These are phyloP conservation scores for Girardinus metallicus DNA, from an alignment of 2,797 vertebrate species.

Conservation along the genomic window DNA sequence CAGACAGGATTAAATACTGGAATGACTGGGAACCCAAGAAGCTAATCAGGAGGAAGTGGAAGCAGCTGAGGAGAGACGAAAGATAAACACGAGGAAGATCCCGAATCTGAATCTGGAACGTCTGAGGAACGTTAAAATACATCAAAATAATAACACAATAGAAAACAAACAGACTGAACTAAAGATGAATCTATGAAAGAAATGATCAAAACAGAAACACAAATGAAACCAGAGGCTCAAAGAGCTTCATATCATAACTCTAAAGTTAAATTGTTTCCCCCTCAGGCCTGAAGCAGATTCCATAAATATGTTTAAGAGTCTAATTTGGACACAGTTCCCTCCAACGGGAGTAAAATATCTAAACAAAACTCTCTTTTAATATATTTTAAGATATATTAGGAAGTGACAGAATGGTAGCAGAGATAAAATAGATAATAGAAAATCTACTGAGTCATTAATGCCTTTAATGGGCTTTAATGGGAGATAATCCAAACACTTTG, in stretches of 20 bases:
- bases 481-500: neutral
- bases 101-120: neutral
- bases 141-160: neutral
- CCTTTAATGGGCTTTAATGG: neutral
- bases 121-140: neutral
- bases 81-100: too few relatives aligned
- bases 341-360: neutral
- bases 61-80: neutral
- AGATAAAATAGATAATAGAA: neutral
- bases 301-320: neutral
- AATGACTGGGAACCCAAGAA: neutral
- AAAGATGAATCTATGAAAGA: too few relatives aligned
- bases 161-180: too few relatives aligned
- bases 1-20: neutral
- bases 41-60: neutral
- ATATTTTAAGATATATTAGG: too few relatives aligned
- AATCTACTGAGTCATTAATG: neutral
- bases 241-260: too few relatives aligned
- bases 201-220: too few relatives aligned
- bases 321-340: neutral
- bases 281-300: neutral
- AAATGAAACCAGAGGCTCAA: too few relatives aligned
- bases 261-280: neutral
- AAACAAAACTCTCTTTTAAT: neutral
- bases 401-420: neutral